Base-by-base conservation (phyloP, 2,797 vertebrate species). In the Eulemur rubriventer region DNA sequence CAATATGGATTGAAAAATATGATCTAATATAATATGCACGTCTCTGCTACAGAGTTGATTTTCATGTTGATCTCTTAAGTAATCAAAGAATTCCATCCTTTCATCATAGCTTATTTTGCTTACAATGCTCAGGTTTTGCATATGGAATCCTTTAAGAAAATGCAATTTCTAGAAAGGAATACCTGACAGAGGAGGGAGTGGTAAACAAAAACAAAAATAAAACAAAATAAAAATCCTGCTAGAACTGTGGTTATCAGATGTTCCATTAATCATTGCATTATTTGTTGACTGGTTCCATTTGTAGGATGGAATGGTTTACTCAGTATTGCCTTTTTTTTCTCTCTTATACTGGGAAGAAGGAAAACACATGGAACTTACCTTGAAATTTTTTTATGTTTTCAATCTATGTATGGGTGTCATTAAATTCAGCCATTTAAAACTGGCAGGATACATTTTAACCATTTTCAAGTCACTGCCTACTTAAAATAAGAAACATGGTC, bases 301-400 rank as follows among this genome's bases (percentile, higher is more conserved):
- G n/a, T 38, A 46, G 65, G 94, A 38, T 20, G 70, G 12, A 95
- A 76, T 43, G 57, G 43, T 92, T 95, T 73, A 97, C 7, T 50
- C 83, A 57, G 76, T 59, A 69, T 82, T 93, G 10, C 84, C 92
- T 96, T 92, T 48, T 96, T 96, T 16, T 96, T 94, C 38, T 73
- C 63, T 28, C 22, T 96, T 22, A 94, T 50, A 82, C 59, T 73
- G 26, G 24, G 43, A 41, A 89, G 65, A 97, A 85, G 52, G 28
- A 95, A 96, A 92, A 81, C 73, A 80, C 63, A 88, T 72, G 52
- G 86, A 97, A 96, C 65, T 70, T 93, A 57, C 11, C 46, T 88
- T 97, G 65, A 97, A 97, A 96, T 11, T 75, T 88, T 94, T 72
- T 67, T 79, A 50, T 69, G 33, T 69, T 98, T 97, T 94, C 46